These are phyloP conservation scores for Calameuta pallipes DNA, from an alignment of 2,888 invertebrate genomes.

Conservation along the genomic window DNA sequence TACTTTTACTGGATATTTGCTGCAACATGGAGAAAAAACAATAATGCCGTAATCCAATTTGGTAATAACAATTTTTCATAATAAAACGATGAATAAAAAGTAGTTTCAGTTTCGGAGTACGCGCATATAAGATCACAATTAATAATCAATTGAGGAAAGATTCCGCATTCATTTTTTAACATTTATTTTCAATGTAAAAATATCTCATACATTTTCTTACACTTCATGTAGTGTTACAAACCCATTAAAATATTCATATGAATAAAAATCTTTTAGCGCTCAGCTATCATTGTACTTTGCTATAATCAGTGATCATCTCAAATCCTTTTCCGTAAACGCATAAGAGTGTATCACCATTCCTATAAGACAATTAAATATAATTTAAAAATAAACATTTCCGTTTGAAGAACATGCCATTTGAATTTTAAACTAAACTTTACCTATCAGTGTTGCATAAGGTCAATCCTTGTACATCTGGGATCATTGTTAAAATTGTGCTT, in stretches of 20 bases:
- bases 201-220: background rate
- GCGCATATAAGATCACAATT: background rate
- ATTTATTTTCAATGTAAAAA: background rate
- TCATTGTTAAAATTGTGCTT: conserved; percentile 42
- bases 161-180: too few species aligned
- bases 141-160: background rate
- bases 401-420: background rate
- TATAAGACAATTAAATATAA: conserved; percentile 38
- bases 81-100: background rate
- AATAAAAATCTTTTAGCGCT: background rate
- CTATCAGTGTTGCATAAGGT: conserved; percentile 31
- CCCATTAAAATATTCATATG: background rate
- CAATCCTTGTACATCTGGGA: conserved; percentile 60
- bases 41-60: background rate
- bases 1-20: background rate
- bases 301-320: conserved; percentile 57
- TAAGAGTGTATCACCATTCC: conserved; percentile 49
- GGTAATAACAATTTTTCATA: background rate
- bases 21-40: background rate
- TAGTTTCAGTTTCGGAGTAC: background rate
- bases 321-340: conserved; percentile 71
- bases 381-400: background rate
- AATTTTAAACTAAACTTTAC: background rate
- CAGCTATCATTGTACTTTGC: background rate
- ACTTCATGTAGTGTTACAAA: background rate